phyloP scores from a whole-genome alignment of 2,113 vertebrate genomes.

The Pipra filicauda region DNA sequence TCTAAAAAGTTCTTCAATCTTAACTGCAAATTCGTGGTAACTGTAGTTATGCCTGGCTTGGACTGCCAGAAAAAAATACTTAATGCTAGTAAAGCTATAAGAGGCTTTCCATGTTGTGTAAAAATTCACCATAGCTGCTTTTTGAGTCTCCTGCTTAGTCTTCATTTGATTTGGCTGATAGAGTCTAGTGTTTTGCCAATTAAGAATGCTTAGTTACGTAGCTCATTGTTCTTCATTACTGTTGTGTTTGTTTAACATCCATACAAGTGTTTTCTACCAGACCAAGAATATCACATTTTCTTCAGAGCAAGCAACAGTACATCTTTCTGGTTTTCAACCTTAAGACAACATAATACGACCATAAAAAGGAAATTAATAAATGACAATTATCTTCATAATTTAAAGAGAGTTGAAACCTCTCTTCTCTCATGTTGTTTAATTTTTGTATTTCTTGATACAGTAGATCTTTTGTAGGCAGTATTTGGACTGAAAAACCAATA shows the following conservation, averaged over 20 bases:
- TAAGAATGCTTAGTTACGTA: background rate
- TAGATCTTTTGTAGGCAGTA: background rate
- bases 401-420: background rate
- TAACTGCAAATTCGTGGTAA: background rate
- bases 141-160: background rate
- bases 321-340: background rate
- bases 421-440: background rate
- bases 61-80: background rate
- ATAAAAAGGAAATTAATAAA: background rate
- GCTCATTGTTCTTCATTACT: conserved; percentile 11
- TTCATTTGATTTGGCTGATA: background rate
- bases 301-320: background rate
- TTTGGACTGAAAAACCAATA: background rate
- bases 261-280: background rate
- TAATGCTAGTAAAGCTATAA: background rate
- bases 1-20: background rate
- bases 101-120: background rate
- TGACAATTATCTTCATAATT: background rate
- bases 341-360: background rate
- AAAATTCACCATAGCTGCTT: background rate
- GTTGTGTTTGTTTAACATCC: background rate
- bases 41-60: background rate
- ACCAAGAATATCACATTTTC: background rate
- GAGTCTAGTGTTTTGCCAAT: background rate
- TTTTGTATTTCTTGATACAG: background rate